These are phyloP conservation scores for Conistra vaccinii DNA, from an alignment of 2,888 invertebrate species.

Conservation along the genomic window DNA sequence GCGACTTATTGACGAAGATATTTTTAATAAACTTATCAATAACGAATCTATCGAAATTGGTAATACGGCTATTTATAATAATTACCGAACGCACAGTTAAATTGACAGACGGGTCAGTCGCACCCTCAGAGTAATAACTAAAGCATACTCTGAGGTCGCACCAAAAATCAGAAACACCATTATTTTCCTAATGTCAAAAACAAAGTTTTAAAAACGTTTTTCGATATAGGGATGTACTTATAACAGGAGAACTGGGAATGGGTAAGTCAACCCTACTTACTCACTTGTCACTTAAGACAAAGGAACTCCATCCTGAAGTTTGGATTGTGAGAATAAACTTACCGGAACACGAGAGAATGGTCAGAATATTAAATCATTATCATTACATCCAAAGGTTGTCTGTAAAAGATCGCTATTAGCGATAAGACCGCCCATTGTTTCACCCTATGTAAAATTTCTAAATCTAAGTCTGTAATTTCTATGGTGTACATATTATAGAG, in stretches of 20 bases:
- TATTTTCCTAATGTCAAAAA: not conserved
- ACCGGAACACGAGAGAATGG: too few relatives aligned
- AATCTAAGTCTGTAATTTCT: too few relatives aligned
- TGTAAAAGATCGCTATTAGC: too few relatives aligned
- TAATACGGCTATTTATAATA: not conserved
- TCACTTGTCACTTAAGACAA: slow-evolving; percentile 55
- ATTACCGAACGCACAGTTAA: slow-evolving; percentile 15
- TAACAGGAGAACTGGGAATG: slow-evolving; percentile 58
- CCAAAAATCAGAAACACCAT: not conserved
- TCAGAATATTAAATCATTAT: too few relatives aligned
- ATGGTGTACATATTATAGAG: too few relatives aligned
- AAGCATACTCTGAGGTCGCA: too few relatives aligned
- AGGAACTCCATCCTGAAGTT: slow-evolving; percentile 26
- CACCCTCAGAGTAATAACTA: too few relatives aligned
- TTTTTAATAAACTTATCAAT: slow-evolving; percentile 32
- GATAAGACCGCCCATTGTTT: too few relatives aligned
- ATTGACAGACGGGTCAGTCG: slow-evolving; percentile 28
- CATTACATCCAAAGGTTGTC: too few relatives aligned
- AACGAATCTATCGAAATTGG: slow-evolving; percentile 29
- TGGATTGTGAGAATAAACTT: slow-evolving; percentile 60
- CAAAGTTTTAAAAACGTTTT: slow-evolving; percentile 24
- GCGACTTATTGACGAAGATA: slow-evolving; percentile 36
- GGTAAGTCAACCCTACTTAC: slow-evolving; percentile 63
- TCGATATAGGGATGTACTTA: slow-evolving; percentile 36
- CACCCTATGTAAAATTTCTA: too few relatives aligned